phyloP scores from a whole-genome alignment of 2,888 invertebrate genomes.

The Trichacis sp. region DNA sequence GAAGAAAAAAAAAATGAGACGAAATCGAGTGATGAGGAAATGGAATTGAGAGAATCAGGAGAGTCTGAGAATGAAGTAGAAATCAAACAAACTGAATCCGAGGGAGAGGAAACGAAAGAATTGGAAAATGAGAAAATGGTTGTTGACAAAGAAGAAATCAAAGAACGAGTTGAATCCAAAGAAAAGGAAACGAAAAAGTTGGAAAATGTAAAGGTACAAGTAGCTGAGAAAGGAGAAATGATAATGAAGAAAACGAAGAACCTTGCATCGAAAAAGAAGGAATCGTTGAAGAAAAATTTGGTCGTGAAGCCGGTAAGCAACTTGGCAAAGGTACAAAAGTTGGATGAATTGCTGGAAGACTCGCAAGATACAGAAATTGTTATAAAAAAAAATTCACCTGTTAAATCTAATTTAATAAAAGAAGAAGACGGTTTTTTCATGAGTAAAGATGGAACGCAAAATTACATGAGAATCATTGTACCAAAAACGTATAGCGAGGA shows the following conservation, averaged over 20 bases:
- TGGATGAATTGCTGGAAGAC: constrained; percentile 50
- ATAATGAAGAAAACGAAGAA: constrained; percentile 12
- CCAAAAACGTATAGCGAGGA: constrained; percentile 27
- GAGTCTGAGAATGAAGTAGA: background rate
- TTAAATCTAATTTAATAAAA: constrained; percentile 37
- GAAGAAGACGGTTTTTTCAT: constrained; percentile 58
- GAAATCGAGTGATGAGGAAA: background rate
- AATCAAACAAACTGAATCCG: too few species aligned
- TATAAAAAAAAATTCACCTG: background rate
- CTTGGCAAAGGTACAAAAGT: constrained; percentile 55
- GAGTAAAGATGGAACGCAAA: constrained; percentile 46
- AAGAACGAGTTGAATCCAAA: constrained; percentile 2
- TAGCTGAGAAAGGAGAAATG: background rate
- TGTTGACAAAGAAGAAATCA: background rate
- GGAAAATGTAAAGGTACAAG: too few species aligned
- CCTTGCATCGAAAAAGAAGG: background rate
- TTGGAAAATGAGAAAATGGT: background rate
- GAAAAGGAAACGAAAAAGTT: background rate
- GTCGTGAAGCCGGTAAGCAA: constrained; percentile 46
- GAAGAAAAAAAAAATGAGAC: constrained; percentile 8
- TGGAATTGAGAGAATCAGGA: background rate
- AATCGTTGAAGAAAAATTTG: background rate
- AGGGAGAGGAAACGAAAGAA: background rate
- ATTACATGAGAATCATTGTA: constrained; percentile 50
- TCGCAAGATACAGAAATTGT: constrained; percentile 14